Conservation (phyloP, 2,797 vertebrate species). For the Hydrophis major region DNA sequence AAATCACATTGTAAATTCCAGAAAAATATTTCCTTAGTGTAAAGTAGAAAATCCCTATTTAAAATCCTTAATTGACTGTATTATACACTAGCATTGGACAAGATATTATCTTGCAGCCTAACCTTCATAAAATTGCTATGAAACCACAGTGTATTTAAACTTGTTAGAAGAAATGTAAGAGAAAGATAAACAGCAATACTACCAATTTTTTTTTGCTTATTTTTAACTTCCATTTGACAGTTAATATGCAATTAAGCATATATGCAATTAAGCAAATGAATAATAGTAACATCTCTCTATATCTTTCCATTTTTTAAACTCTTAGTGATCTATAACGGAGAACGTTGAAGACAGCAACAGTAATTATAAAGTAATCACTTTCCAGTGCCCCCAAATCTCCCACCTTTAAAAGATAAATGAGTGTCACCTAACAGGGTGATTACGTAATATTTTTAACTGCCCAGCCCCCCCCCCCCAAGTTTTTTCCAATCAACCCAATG, state of each 20-base stretch:
- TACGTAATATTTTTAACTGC: neutral
- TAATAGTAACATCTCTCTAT: neutral
- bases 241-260: neutral
- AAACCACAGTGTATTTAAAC: neutral
- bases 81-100: neutral
- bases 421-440: neutral
- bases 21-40: neutral
- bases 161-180: neutral
- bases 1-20: neutral
- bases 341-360: neutral
- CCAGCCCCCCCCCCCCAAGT: too few relatives aligned
- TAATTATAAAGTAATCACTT: neutral
- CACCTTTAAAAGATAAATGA: neutral
- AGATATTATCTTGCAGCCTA: neutral
- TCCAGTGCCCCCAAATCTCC: neutral
- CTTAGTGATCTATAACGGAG: neutral
- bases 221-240: neutral
- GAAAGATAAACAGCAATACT: neutral
- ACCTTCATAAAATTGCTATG: neutral
- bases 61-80: neutral
- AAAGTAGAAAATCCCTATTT: neutral
- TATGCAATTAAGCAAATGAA: neutral
- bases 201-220: neutral
- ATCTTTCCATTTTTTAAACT: neutral
- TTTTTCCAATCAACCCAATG: neutral